Percentiles rank a stretch among this genome's conserved stretches.
These are phyloP conservation scores for Chymomyza fuscimana DNA, from an alignment of 2,888 invertebrate species.

Conservation along the genomic window DNA sequence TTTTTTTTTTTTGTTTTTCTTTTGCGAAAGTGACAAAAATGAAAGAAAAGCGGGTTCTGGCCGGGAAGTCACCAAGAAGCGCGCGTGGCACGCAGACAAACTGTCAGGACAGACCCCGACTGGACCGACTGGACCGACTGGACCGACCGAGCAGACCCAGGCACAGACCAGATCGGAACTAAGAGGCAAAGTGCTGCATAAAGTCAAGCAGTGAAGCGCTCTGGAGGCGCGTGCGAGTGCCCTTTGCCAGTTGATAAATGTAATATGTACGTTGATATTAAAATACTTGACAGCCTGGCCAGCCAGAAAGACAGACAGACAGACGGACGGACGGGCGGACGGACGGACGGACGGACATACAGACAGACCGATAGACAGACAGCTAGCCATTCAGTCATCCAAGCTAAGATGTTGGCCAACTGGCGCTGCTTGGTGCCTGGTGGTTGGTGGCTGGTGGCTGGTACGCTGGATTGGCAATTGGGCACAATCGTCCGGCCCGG, in stretches of 20 bases:
- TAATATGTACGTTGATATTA: conserved; percentile 58
- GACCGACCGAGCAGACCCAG: too few relatives aligned
- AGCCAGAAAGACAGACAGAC: neutral
- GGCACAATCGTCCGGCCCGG: neutral
- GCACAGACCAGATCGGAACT: neutral
- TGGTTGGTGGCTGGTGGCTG: neutral
- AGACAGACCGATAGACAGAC: neutral
- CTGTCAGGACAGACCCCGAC: neutral
- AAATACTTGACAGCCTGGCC: conserved; percentile 45
- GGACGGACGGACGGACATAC: neutral
- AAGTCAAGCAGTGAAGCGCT: neutral
- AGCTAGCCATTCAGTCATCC: conserved; percentile 5
- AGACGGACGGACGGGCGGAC: too few relatives aligned
- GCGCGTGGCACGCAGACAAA: neutral
- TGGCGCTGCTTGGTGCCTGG: neutral
- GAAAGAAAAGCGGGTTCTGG: neutral
- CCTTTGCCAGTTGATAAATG: conserved; percentile 50
- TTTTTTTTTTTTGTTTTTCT: neutral
- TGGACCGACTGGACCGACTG: too few relatives aligned
- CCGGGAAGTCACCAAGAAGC: neutral
- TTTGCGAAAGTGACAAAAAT: conserved; percentile 3
- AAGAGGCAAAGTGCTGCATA: neutral
- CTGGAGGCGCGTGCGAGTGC: neutral
- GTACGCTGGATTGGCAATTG: neutral
- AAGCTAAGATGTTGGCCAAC: conserved; percentile 10